A percentile compares a stretch with the other conserved stretches of the same genome.
Evolutionary conservation across 2,797 vertebrate genomes (phyloP).

Genomic region (Xiphophorus birchmanni): DNA sequence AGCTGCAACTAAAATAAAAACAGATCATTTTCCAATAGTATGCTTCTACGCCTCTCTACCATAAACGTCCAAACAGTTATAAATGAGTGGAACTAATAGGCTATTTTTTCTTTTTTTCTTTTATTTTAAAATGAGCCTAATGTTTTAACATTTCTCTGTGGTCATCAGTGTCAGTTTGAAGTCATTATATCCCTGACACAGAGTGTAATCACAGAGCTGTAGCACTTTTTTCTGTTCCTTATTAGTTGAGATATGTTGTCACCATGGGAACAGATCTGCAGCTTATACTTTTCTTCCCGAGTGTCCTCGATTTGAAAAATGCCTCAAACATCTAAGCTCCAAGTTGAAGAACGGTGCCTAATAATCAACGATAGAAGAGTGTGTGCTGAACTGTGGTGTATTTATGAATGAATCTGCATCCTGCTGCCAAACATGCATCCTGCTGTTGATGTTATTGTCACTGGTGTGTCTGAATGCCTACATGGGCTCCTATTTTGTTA

Average conservation of each 20-base stretch:
- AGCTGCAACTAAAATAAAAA: slow-evolving; percentile 1
- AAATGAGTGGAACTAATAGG: background rate
- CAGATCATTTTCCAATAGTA: background rate
- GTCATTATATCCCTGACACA: slow-evolving; percentile 1
- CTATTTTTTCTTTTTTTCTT: background rate
- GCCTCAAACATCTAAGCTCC: slow-evolving; percentile 52
- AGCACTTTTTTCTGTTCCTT: background rate
- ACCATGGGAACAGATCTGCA: slow-evolving; percentile 81
- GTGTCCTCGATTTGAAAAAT: slow-evolving; percentile 54
- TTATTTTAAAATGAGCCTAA: background rate
- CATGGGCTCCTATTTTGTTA: background rate
- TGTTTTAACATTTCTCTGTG: background rate
- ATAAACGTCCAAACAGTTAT: background rate
- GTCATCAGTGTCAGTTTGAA: background rate
- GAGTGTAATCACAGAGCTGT: background rate
- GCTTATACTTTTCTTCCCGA: slow-evolving; percentile 57
- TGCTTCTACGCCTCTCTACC: background rate
- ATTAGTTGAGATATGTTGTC: slow-evolving; percentile 77
- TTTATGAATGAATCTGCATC: slow-evolving; percentile 20
- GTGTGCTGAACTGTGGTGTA: background rate
- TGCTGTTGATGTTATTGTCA: too few relatives aligned
- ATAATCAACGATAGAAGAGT: slow-evolving; percentile 41
- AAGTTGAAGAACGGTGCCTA: slow-evolving; percentile 42
- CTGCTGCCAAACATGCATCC: slow-evolving; percentile 16
- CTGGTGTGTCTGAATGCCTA: background rate